Conservation (phyloP, 2,113 vertebrate species). For the Poeciliopsis prolifica region DNA sequence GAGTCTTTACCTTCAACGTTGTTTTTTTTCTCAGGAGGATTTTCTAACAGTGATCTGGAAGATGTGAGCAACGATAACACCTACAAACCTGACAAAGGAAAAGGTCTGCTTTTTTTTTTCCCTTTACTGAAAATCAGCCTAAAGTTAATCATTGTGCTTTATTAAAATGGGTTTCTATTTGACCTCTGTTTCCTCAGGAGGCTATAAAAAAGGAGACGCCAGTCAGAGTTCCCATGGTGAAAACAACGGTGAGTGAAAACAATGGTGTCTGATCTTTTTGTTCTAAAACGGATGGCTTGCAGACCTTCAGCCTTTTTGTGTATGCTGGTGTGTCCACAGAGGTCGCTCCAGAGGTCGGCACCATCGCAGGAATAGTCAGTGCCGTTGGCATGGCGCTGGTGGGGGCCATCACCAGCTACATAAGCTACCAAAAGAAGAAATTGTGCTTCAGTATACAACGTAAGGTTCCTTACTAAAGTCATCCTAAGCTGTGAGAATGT, state of each 20-base stretch:
- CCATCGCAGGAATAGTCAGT: conserved; percentile 90
- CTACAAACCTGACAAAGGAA: conserved; percentile 89
- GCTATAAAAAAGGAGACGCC: neutral
- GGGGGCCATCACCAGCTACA: conserved; percentile 90
- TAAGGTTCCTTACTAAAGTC: conserved; percentile 64
- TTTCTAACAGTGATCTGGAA: conserved; percentile 84
- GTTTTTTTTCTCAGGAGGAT: conserved; percentile 40
- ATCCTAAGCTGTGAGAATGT: too few species aligned
- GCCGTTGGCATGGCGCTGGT: conserved; percentile 90
- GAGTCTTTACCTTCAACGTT: too few species aligned
- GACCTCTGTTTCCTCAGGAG: conserved; percentile 12
- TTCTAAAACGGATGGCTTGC: neutral
- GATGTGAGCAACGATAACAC: conserved; percentile 51
- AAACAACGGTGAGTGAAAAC: conserved; percentile 42
- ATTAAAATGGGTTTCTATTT: neutral
- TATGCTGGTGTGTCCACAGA: conserved; percentile 20
- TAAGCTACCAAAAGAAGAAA: conserved; percentile 98
- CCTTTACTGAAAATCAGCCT: neutral
- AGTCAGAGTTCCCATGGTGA: conserved; percentile 43
- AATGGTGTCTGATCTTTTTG: neutral
- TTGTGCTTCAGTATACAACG: conserved; percentile 95
- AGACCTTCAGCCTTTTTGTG: neutral
- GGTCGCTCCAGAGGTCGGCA: conserved; percentile 82
- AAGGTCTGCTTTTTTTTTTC: conserved; percentile 72
- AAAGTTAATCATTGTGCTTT: neutral